phyloP scores from a whole-genome alignment of 2,113 vertebrate genomes.

The Poecilia latipinna region DNA sequence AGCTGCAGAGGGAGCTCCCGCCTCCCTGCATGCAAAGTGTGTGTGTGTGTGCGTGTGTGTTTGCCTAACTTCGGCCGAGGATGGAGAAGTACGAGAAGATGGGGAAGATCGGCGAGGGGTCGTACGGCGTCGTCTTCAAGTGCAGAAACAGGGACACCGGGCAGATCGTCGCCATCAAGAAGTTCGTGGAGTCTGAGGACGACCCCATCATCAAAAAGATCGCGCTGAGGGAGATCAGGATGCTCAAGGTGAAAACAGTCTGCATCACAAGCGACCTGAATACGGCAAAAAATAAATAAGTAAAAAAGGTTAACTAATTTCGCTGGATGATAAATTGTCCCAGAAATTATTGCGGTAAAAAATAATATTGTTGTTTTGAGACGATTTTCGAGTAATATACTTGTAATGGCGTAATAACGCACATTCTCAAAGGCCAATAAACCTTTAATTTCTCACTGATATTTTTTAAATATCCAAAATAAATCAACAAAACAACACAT shows the following conservation, averaged over 20 bases:
- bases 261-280: not conserved
- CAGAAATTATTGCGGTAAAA: too few species aligned
- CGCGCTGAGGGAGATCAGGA: slow-evolving; percentile 91
- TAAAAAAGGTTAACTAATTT: too few species aligned
- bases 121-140: slow-evolving; percentile 96
- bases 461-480: too few species aligned
- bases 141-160: slow-evolving; percentile 91
- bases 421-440: too few species aligned
- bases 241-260: slow-evolving; percentile 87
- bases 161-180: slow-evolving; percentile 94
- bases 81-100: slow-evolving; percentile 98
- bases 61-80: not conserved
- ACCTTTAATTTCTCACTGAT: too few species aligned
- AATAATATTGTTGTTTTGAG: too few species aligned
- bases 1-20: not conserved
- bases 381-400: too few species aligned
- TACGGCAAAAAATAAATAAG: too few species aligned
- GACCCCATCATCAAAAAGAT: slow-evolving; percentile 95
- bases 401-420: too few species aligned
- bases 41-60: too few species aligned
- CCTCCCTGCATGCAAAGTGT: not conserved
- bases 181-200: slow-evolving; percentile 94
- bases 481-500: too few species aligned
- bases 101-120: slow-evolving; percentile 92
- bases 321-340: too few species aligned